A percentile compares a stretch with the other conserved stretches of the same genome.
Evolutionary conservation across 2,113 vertebrate species (phyloP).

Genomic region (Oreotrochilus melanogaster): DNA sequence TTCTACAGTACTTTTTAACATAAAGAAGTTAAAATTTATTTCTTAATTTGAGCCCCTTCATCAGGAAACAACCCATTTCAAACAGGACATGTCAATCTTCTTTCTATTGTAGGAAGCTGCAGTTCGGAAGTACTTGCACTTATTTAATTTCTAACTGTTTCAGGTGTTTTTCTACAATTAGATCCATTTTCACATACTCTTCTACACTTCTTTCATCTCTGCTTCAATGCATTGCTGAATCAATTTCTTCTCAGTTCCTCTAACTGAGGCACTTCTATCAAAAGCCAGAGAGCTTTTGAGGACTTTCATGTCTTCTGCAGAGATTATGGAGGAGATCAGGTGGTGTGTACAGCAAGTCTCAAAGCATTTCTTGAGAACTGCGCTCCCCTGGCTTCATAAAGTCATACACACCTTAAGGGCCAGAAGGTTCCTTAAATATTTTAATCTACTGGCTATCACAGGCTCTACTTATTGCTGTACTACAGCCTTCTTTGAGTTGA

Average conservation of each 20-base stretch:
- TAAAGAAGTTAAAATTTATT: not conserved
- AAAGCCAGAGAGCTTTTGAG: not conserved
- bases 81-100: not conserved
- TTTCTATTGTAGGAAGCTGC: not conserved
- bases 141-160: not conserved
- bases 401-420: not conserved
- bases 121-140: not conserved
- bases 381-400: not conserved
- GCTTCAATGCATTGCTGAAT: not conserved
- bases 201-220: not conserved
- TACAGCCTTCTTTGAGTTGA: not conserved
- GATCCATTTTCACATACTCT: not conserved
- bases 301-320: not conserved
- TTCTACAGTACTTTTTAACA: not conserved
- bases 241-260: not conserved
- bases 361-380: not conserved
- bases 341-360: not conserved
- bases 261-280: not conserved
- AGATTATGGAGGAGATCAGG: not conserved
- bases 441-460: not conserved
- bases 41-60: not conserved
- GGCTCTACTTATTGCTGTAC: not conserved
- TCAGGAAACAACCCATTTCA: not conserved
- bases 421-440: not conserved
- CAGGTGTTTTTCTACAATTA: conserved; percentile 1